These are phyloP conservation scores for Champsocephalus esox DNA, from an alignment of 2,797 vertebrate genomes.

Conservation along the genomic window DNA sequence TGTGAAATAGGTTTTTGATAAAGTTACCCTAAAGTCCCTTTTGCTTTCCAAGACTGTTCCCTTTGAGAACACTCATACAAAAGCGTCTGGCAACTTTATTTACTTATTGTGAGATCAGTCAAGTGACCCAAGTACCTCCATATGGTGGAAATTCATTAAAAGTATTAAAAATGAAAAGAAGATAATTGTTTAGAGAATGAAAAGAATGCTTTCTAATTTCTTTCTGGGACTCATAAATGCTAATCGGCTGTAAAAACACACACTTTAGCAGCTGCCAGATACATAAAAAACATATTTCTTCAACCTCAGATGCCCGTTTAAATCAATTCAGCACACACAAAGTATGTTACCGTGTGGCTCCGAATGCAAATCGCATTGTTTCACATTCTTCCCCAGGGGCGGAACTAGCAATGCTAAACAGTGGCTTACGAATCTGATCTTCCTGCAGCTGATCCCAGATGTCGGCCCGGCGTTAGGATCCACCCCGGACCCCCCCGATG, in stretches of 20 bases:
- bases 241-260: constrained; percentile 17
- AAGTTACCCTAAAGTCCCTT: neutral
- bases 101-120: neutral
- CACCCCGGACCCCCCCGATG: constrained; percentile 25
- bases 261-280: constrained; percentile 40
- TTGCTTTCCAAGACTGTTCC: neutral
- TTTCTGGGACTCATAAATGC: neutral
- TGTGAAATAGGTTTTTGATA: too few species aligned
- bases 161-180: neutral
- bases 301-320: constrained; percentile 40
- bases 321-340: constrained; percentile 37
- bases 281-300: constrained; percentile 33
- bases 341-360: constrained; percentile 48
- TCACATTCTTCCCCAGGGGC: constrained; percentile 61
- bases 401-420: constrained; percentile 59
- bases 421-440: constrained; percentile 61
- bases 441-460: constrained; percentile 75
- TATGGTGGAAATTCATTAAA: neutral
- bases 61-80: neutral
- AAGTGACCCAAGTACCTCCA: neutral
- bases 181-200: constrained; percentile 5
- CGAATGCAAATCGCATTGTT: constrained; percentile 60
- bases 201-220: constrained; percentile 14
- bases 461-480: constrained; percentile 52
- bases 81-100: neutral